phyloP scores from a whole-genome alignment of 64 coral and sea anemone genomes.

The Trachythela sp. region DNA sequence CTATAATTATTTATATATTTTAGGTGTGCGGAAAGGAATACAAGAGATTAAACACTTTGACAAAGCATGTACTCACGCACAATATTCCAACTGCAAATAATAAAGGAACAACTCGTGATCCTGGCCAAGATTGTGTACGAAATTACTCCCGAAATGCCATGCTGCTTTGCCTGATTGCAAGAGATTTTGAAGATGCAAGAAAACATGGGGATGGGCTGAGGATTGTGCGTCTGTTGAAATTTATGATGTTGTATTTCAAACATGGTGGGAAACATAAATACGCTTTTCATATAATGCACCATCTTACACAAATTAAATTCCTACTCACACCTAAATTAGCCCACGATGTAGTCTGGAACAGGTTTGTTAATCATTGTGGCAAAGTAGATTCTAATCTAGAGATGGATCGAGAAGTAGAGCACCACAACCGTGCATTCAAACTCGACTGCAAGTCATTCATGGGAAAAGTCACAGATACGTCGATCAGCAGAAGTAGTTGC shows the following conservation, averaged over 20 bases:
- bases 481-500: too few species aligned
- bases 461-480: too few species aligned
- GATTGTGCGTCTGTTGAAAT: neutral
- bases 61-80: too few species aligned
- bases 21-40: too few species aligned
- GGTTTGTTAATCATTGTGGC: neutral
- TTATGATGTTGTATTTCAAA: neutral
- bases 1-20: too few species aligned
- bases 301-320: neutral
- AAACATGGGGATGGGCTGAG: neutral
- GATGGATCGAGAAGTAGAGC: neutral
- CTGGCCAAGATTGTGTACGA: neutral
- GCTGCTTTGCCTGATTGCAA: neutral
- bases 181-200: too few species aligned
- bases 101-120: too few species aligned
- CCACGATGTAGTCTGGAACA: neutral
- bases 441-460: neutral
- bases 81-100: too few species aligned
- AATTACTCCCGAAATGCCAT: neutral
- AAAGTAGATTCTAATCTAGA: neutral
- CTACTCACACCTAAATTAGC: neutral
- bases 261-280: neutral
- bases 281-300: neutral
- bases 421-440: neutral
- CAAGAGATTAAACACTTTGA: too few species aligned